Percentiles rank a stretch among this genome's conserved stretches.
These are phyloP conservation scores for Myathropa florea DNA, from an alignment of 2,888 invertebrate genomes.

Conservation along the genomic window DNA sequence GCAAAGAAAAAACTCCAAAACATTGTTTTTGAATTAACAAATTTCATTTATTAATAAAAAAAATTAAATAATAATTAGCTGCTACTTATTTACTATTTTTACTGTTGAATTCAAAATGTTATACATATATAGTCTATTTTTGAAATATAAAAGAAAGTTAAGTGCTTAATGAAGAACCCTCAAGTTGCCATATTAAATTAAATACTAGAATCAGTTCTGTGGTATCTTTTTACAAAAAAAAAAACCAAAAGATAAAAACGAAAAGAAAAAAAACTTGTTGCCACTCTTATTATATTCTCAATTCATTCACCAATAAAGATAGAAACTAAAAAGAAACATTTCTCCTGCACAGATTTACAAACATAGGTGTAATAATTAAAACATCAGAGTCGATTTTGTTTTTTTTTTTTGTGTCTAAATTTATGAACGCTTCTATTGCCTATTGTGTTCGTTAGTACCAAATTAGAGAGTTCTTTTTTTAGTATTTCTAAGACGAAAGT, in stretches of 20 bases:
- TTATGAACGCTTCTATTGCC: neutral
- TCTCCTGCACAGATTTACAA: neutral
- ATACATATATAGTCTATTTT: conserved; percentile 62
- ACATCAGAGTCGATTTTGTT: too few relatives aligned
- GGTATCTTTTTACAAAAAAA: conserved; percentile 15
- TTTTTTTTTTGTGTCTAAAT: neutral
- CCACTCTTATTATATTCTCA: conserved; percentile 37
- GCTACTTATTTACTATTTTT: conserved; percentile 63
- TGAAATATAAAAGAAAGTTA: conserved; percentile 60
- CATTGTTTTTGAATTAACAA: conserved; percentile 56
- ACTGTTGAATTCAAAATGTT: conserved; percentile 61
- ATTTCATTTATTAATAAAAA: conserved; percentile 53
- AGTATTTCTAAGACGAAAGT: neutral
- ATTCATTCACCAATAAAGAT: conserved; percentile 44
- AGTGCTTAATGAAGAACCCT: conserved; percentile 54
- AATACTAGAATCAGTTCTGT: conserved; percentile 43
- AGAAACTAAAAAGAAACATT: conserved; percentile 2
- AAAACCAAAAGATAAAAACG: neutral
- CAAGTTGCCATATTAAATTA: conserved; percentile 60
- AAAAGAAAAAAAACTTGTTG: neutral
- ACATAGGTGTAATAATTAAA: neutral
- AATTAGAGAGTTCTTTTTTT: neutral
- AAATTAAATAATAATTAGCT: conserved; percentile 44
- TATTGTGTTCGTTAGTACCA: neutral
- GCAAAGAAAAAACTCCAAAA: conserved; percentile 31